These are phyloP conservation scores for Orchestia grillus DNA, from an alignment of 1,140 invertebrate species.

Conservation along the genomic window DNA sequence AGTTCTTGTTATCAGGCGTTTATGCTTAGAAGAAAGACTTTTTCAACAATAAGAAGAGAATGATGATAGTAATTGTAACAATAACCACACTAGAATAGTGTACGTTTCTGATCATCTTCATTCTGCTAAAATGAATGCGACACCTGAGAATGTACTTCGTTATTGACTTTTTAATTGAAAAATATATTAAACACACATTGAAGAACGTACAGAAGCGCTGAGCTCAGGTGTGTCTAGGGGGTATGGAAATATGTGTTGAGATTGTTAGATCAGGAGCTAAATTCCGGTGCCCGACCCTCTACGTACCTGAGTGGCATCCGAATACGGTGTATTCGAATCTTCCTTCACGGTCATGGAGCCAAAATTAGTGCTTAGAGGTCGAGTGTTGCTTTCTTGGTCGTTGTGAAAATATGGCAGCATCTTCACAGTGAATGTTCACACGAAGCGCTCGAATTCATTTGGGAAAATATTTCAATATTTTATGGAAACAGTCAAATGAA, in stretches of 20 bases:
- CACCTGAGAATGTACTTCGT: too few relatives aligned
- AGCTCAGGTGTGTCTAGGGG: too few relatives aligned
- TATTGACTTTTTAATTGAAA: too few relatives aligned
- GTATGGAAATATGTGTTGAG: too few relatives aligned
- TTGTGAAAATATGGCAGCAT: conserved; percentile 32
- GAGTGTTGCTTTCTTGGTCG: conserved; percentile 11
- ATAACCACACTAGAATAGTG: not conserved
- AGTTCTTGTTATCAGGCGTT: not conserved
- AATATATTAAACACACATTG: too few relatives aligned
- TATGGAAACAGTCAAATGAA: not conserved
- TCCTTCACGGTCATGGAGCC: conserved; percentile 57
- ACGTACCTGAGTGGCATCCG: conserved; percentile 52
- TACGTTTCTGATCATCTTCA: too few relatives aligned
- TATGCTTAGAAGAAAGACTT: not conserved
- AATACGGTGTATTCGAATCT: conserved; percentile 58
- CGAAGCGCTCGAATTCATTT: not conserved
- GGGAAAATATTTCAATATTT: not conserved
- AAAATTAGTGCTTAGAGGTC: conserved; percentile 45
- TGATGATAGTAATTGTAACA: not conserved
- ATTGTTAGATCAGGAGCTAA: too few relatives aligned
- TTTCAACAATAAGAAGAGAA: not conserved
- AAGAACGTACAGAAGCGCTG: too few relatives aligned
- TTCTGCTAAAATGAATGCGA: too few relatives aligned
- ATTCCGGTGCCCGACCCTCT: too few relatives aligned
- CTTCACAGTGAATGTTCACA: not conserved